Conservation (phyloP, 2,113 vertebrate genomes). For the Charina bottae region DNA sequence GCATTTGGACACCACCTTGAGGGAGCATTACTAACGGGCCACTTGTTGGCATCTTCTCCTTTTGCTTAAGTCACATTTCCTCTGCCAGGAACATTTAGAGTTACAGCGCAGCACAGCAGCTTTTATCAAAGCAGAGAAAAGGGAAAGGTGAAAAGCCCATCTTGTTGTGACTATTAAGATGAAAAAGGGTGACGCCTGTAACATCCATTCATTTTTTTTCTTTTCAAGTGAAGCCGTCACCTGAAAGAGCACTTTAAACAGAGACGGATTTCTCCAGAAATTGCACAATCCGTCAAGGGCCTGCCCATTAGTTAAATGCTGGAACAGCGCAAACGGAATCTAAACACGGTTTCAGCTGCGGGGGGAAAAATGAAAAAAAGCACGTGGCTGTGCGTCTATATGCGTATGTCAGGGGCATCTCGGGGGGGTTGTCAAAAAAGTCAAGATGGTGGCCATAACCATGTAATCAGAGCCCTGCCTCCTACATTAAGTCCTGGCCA, state of each 20-base stretch:
- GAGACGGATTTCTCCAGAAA: neutral
- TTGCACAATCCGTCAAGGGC: fast-evolving
- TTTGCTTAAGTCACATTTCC: neutral
- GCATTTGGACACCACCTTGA: too few relatives aligned
- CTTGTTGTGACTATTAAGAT: constrained; percentile 27
- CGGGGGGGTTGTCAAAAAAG: too few relatives aligned
- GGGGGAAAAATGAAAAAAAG: neutral
- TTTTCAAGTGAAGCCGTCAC: neutral
- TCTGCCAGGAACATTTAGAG: neutral
- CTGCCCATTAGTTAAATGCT: neutral
- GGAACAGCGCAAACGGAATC: neutral
- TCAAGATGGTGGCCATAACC: too few relatives aligned
- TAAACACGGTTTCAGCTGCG: fast-evolving
- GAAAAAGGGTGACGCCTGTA: constrained; percentile 30
- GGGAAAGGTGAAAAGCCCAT: neutral
- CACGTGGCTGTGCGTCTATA: too few relatives aligned
- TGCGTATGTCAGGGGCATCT: too few relatives aligned
- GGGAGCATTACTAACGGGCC: too few relatives aligned
- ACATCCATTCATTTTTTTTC: constrained; percentile 15
- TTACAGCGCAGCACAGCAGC: neutral
- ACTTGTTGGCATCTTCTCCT: neutral
- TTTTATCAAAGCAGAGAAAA: neutral
- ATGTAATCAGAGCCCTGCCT: too few relatives aligned
- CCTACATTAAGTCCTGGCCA: too few relatives aligned
- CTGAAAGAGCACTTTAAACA: constrained; percentile 38